Percentiles rank a stretch among this genome's conserved stretches.
Conservation (phyloP, 2,888 invertebrate species). For the Cerceris rybyensis region DNA sequence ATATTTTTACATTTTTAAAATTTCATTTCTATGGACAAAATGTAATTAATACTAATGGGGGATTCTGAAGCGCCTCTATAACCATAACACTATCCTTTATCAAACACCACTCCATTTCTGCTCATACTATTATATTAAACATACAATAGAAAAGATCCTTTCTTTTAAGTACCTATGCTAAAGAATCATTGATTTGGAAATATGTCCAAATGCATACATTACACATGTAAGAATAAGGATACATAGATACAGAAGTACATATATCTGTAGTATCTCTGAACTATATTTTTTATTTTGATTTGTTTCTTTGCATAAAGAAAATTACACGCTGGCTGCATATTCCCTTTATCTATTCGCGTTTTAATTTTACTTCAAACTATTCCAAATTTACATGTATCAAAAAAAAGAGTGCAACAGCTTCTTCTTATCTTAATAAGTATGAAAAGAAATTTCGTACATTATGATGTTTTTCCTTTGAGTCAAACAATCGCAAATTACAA, state of each 20-base stretch:
- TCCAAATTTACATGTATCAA: no score
- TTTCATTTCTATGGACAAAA: constrained; percentile 66
- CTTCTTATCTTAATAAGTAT: no score
- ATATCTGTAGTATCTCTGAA: constrained; percentile 24
- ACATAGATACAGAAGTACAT: constrained; percentile 46
- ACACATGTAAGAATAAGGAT: constrained; percentile 49
- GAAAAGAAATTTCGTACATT: no score
- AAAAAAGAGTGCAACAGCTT: no score
- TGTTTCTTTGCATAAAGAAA: constrained; percentile 14
- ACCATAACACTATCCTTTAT: constrained; percentile 26
- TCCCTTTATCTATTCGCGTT: constrained; percentile 4
- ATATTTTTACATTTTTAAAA: constrained; percentile 65
- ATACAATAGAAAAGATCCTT: constrained; percentile 36
- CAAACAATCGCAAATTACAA: no score
- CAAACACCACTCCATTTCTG: constrained; percentile 22
- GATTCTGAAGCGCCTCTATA: constrained; percentile 53
- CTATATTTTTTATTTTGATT: constrained; percentile 14
- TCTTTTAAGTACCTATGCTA: constrained; percentile 30
- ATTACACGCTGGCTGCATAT: constrained; percentile 4
- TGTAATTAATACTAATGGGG: constrained; percentile 59
- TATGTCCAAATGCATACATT: constrained; percentile 45
- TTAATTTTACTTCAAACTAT: background rate
- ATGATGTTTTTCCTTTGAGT: no score
- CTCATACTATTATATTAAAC: constrained; percentile 23
- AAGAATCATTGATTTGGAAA: constrained; percentile 45